Base-by-base conservation (phyloP, 2,113 vertebrate species). In the Poecile atricapillus region DNA sequence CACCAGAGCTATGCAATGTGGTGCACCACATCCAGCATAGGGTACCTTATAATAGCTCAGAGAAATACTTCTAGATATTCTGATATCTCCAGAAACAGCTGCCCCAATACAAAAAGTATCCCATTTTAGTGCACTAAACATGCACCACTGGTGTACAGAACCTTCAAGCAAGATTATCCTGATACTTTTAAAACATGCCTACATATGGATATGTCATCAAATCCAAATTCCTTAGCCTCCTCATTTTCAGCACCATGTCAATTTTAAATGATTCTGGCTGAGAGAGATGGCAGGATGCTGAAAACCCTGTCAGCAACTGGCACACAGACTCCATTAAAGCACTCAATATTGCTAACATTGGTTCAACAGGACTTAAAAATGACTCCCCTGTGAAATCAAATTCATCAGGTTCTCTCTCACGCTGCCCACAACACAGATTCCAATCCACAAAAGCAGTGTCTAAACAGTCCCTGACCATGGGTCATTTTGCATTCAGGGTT, bases 161-260 rank as follows among this genome's bases (percentile, higher is more conserved):
- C 23, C 44, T 94, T 86, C 46, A 73, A 79, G 49, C 31, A 94
- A 79, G 81, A 92, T 79, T 69, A 77, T 64, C 58, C 81, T 65
- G 9, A 62, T 87, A 44, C 58, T 91, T 79, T 94, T 91, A 91
- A 92, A 92, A 63, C 37, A 75, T 64, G 28, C 46, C 58, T 53
- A 87, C 84, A 85, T 53, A 93, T 0, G 5, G 70, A 30, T 87
- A 95, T 79, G 62, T 76, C 89, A 95, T 65, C 74, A 89, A 78
- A 82, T 90, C 56, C 13, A 5, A 87, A 59, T 76, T 95, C 83
- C 68, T 91, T 93, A 93, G 89, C 93, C 94, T 96, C 93, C 81
- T 94, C 77, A 30, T 94, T 97, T 97, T 95, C 89, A 95, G 84
- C 93, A 94, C 67, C 70, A 62, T 18, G 87, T 93, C 93, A 95